A percentile compares a stretch with the other conserved stretches of the same genome.
Conservation (phyloP, 2,113 vertebrate species). For the Mystacornis crossleyi region DNA sequence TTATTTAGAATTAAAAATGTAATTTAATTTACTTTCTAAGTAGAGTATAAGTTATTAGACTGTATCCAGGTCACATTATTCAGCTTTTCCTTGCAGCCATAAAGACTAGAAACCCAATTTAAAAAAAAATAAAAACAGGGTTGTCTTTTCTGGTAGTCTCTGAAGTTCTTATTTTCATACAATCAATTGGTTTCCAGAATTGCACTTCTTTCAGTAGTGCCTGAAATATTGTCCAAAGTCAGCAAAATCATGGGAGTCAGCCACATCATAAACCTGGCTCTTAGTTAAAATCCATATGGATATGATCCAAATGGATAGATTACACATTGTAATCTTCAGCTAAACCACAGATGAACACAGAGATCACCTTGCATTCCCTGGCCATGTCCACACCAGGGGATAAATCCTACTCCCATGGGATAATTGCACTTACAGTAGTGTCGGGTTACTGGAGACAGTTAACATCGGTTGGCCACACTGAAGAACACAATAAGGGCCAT, state of each 20-base stretch:
- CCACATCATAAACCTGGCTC: background rate
- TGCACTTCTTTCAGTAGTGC: background rate
- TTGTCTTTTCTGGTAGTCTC: background rate
- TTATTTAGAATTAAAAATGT: background rate
- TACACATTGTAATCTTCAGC: background rate
- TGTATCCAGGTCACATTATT: background rate
- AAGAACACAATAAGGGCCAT: background rate
- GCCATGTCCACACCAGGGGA: rapidly evolving
- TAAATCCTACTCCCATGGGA: background rate
- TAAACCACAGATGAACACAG: background rate
- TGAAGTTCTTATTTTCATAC: background rate
- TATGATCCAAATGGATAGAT: background rate
- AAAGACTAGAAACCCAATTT: background rate
- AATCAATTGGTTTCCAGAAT: background rate
- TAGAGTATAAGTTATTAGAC: background rate
- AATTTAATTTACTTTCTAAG: background rate
- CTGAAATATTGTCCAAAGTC: background rate
- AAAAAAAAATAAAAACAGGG: background rate
- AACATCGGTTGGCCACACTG: rapidly evolving
- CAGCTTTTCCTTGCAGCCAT: background rate
- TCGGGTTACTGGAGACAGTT: background rate
- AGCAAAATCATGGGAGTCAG: background rate
- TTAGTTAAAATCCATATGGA: background rate
- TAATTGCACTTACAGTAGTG: background rate
- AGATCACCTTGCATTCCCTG: background rate